A percentile compares a stretch with the other conserved stretches of the same genome.
These are phyloP conservation scores for Corynorhinus townsendii DNA, from an alignment of 2,113 vertebrate genomes.

Conservation along the genomic window DNA sequence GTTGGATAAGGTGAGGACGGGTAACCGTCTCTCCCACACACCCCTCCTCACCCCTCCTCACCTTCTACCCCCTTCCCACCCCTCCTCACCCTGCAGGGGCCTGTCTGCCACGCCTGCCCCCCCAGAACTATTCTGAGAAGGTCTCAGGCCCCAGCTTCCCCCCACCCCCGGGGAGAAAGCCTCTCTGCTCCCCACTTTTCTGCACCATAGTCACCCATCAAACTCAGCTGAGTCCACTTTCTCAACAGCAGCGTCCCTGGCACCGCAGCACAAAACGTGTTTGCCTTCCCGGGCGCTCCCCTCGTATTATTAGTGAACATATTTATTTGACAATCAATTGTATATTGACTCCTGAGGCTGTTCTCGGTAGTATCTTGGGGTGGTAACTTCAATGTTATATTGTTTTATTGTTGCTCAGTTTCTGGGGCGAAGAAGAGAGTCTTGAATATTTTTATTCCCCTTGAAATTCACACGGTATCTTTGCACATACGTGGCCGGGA, in stretches of 20 bases:
- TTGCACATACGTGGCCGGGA: not conserved
- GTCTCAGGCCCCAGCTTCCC: not conserved
- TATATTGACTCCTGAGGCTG: not conserved
- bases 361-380: not conserved
- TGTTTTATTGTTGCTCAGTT: not conserved
- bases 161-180: accelerated
- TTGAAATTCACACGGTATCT: not conserved
- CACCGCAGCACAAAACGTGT: not conserved
- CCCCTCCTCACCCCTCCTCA: not conserved
- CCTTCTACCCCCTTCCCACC: accelerated
- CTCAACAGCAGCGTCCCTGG: not conserved
- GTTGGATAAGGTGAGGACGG: slow-evolving; percentile 79
- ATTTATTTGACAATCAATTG: not conserved
- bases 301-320: not conserved
- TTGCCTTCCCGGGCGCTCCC: not conserved
- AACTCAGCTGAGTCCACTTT: not conserved
- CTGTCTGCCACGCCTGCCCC: not conserved
- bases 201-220: not conserved
- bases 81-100: accelerated
- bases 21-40: not conserved
- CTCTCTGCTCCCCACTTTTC: not conserved
- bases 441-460: not conserved
- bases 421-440: not conserved
- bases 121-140: not conserved
- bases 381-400: not conserved